These are phyloP conservation scores for Tanytarsus gracilentus DNA, from an alignment of 2,888 invertebrate species.

Conservation along the genomic window DNA sequence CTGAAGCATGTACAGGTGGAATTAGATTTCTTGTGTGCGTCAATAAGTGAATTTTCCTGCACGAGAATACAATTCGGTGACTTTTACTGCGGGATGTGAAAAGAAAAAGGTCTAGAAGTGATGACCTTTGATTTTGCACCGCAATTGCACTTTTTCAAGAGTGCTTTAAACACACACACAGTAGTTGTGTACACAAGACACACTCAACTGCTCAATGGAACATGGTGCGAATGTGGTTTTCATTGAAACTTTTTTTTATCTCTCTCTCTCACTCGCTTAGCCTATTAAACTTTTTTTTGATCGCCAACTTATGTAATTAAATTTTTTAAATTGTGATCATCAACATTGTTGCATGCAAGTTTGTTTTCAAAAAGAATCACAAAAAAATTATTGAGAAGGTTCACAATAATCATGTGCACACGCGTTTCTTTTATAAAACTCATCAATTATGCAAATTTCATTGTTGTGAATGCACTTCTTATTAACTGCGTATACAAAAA, in stretches of 20 bases:
- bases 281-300: conserved; percentile 9
- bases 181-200: no score
- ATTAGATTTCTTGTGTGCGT: no score
- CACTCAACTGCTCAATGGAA: conserved; percentile 23
- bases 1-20: background rate
- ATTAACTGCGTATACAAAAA: no score
- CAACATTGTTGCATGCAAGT: background rate
- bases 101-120: conserved; percentile 1
- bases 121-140: conserved; percentile 3
- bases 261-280: background rate
- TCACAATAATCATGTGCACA: background rate
- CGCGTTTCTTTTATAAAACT: background rate
- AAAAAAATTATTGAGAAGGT: background rate
- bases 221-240: conserved; percentile 22
- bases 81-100: no score
- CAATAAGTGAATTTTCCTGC: no score
- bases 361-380: background rate
- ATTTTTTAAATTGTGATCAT: background rate
- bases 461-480: no score
- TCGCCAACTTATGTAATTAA: background rate
- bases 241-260: conserved; percentile 18
- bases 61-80: no score
- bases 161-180: no score
- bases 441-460: conserved; percentile 2
- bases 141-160: background rate